phyloP scores from a whole-genome alignment of 2,888 invertebrate genomes.

The Noctuana brunneofusca region DNA sequence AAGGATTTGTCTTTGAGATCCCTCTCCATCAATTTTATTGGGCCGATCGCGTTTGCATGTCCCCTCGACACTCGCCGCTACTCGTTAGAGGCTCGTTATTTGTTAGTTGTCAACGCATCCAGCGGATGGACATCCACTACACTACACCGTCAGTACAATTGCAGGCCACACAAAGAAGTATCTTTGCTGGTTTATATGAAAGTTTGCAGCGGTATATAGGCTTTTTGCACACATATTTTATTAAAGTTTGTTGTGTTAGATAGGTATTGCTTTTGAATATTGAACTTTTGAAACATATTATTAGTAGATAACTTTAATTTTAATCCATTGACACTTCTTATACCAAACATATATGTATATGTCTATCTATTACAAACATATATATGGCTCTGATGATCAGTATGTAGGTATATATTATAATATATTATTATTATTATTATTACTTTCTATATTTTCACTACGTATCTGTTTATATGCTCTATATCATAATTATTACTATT shows the following conservation, averaged over 20 bases:
- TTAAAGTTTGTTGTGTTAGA: neutral
- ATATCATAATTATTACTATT: no score
- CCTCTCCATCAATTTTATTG: slow-evolving; percentile 35
- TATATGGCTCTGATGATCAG: no score
- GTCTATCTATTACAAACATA: no score
- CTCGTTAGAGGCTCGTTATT: slow-evolving; percentile 78
- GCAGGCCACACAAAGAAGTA: slow-evolving; percentile 57
- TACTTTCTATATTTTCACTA: no score
- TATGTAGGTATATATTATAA: no score
- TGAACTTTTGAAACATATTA: no score
- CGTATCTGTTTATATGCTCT: no score
- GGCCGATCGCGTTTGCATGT: slow-evolving; percentile 39
- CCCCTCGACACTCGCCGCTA: slow-evolving; percentile 60
- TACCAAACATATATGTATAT: no score
- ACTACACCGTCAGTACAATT: slow-evolving; percentile 48
- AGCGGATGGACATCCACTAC: slow-evolving; percentile 48
- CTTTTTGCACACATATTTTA: neutral
- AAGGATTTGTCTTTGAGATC: slow-evolving; percentile 6
- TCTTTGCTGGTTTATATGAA: neutral
- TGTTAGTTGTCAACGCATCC: slow-evolving; percentile 71
- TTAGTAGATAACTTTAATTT: no score
- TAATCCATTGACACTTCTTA: no score
- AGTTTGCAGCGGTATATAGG: neutral
- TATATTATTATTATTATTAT: no score
- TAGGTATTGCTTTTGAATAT: no score